These are phyloP conservation scores for Silurus meridionalis DNA, from an alignment of 2,113 vertebrate genomes.

Conservation along the genomic window DNA sequence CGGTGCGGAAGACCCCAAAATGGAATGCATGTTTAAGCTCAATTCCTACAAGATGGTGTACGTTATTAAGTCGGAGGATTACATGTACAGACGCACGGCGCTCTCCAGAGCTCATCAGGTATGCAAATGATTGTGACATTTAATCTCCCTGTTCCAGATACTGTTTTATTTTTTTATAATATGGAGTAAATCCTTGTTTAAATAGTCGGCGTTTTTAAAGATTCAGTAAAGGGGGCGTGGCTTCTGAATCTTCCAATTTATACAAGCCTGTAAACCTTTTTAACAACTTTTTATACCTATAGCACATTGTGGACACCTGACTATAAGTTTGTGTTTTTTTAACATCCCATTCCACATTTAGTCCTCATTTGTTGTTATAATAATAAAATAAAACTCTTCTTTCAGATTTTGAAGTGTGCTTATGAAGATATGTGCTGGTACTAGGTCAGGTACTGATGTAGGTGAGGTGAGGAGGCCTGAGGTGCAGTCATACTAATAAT, in stretches of 20 bases:
- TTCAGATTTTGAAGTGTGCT: no score
- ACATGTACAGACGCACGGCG: constrained; percentile 96
- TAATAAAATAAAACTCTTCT: no score
- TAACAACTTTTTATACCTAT: background rate
- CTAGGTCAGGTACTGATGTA: no score
- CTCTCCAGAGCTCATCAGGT: constrained; percentile 95
- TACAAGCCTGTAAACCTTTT: background rate
- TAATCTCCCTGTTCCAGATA: background rate
- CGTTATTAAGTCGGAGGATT: constrained; percentile 98
- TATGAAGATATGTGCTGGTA: no score
- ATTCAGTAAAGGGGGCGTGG: background rate
- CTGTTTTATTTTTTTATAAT: background rate
- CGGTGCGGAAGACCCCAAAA: constrained; percentile 80
- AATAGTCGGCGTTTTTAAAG: background rate
- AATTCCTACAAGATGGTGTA: constrained; percentile 99
- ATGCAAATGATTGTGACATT: constrained; percentile 2
- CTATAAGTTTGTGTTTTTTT: background rate
- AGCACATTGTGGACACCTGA: background rate
- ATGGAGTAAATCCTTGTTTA: background rate
- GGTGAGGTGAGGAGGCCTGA: no score
- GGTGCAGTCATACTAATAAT: no score
- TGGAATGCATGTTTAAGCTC: constrained; percentile 97
- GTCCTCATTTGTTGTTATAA: no score
- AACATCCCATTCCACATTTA: no score
- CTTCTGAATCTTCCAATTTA: background rate